Evolutionary conservation across 2,797 vertebrate species (phyloP).

Genomic region (Setipinna tenuifilis): DNA sequence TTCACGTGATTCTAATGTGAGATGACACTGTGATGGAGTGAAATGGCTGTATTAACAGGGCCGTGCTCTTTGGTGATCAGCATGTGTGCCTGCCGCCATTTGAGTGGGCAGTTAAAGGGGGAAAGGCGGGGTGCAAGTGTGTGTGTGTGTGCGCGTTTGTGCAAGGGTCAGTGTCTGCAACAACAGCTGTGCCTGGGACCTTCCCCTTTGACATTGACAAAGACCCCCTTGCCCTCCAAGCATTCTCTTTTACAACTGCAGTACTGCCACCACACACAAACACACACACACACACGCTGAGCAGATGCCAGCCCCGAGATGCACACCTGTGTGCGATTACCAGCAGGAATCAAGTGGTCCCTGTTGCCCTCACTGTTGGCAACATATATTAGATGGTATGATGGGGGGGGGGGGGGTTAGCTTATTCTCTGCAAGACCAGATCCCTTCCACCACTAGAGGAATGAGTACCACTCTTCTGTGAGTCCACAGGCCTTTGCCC

Average conservation of each 20-base stretch:
- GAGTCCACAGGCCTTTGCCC: neutral
- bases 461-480: neutral
- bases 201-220: constrained; percentile 56
- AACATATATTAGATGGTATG: neutral
- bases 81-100: neutral
- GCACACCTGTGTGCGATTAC: constrained; percentile 19
- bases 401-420: constrained; percentile 30
- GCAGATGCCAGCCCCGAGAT: constrained; percentile 34
- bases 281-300: neutral
- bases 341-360: neutral
- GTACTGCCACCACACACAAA: constrained; percentile 21
- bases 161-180: constrained; percentile 43
- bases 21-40: neutral
- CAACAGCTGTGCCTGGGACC: constrained; percentile 46
- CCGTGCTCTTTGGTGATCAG: neutral
- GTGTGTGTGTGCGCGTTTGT: too few relatives aligned
- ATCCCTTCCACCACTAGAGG: neutral
- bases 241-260: neutral
- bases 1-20: neutral
- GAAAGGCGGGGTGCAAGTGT: neutral
- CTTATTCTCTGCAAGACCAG: constrained; percentile 31
- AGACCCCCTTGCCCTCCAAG: constrained; percentile 40
- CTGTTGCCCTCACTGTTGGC: constrained; percentile 8
- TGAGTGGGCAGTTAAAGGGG: neutral
- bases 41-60: neutral